Conservation (phyloP, 2,888 invertebrate genomes). For the Lysandra bellargus region DNA sequence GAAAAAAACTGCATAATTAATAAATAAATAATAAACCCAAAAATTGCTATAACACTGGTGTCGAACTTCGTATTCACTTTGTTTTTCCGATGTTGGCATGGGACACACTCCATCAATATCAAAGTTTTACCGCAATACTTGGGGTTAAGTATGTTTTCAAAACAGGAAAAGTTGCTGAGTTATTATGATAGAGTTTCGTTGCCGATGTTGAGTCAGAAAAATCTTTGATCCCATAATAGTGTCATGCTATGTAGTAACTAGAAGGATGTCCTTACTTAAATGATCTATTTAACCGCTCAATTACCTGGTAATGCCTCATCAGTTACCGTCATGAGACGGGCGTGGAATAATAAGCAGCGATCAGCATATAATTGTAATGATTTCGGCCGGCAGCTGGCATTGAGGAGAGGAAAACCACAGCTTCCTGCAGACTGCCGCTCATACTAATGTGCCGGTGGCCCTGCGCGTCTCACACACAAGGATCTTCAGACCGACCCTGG, state of each 20-base stretch:
- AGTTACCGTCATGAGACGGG: neutral
- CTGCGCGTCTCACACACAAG: neutral
- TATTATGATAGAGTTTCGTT: neutral
- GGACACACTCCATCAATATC: too few species aligned
- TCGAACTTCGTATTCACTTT: too few species aligned
- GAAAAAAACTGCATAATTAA: too few species aligned
- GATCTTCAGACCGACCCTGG: neutral
- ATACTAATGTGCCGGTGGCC: neutral
- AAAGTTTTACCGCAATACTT: too few species aligned
- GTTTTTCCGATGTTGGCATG: too few species aligned
- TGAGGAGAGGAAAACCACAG: conserved; percentile 17
- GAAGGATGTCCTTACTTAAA: neutral
- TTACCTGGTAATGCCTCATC: neutral
- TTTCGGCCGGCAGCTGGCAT: conserved; percentile 1
- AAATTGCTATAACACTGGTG: too few species aligned
- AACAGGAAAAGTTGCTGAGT: neutral
- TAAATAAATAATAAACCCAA: too few species aligned
- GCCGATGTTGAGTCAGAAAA: neutral
- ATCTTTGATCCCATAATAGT: neutral
- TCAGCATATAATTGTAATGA: conserved; percentile 15
- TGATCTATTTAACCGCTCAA: neutral
- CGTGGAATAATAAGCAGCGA: neutral
- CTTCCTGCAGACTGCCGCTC: neutral
- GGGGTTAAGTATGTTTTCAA: too few species aligned
- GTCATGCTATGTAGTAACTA: neutral